Evolutionary conservation across 2,888 invertebrate genomes (phyloP).

Genomic region (Tortricodes alternella): DNA sequence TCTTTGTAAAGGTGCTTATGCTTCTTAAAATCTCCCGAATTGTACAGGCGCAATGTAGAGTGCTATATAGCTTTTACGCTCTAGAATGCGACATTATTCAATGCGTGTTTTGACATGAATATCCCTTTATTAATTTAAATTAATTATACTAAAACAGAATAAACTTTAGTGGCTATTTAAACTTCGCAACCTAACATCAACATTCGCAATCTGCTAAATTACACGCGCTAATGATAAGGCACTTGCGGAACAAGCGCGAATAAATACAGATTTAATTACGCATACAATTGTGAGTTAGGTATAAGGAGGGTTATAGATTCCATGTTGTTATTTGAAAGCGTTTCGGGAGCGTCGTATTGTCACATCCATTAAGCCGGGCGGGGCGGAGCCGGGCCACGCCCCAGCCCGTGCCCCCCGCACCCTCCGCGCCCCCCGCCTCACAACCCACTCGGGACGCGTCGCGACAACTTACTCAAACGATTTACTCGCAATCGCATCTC

Average conservation of each 20-base stretch:
- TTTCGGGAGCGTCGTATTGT: constrained; percentile 78
- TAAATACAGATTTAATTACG: constrained; percentile 26
- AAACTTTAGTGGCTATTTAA: neutral
- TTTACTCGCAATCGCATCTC: constrained; percentile 76
- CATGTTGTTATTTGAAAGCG: constrained; percentile 53
- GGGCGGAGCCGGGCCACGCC: constrained; percentile 59
- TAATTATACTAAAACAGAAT: neutral
- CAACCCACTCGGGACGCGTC: constrained; percentile 37
- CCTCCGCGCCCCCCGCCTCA: constrained; percentile 48
- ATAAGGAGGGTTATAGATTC: constrained; percentile 72
- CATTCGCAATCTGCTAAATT: neutral
- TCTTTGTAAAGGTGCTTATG: no score
- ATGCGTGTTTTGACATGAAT: no score
- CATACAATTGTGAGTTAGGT: constrained; percentile 34
- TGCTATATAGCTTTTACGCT: no score
- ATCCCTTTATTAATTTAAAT: neutral
- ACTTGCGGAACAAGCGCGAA: constrained; percentile 3
- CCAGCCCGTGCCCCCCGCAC: constrained; percentile 45
- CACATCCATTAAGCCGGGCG: constrained; percentile 74
- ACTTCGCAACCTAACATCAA: neutral
- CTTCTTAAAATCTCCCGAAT: no score
- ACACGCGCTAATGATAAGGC: constrained; percentile 1
- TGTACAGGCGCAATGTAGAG: no score
- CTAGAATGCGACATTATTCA: no score
- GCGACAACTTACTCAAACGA: constrained; percentile 68